These are phyloP conservation scores for Cerastis rubricosa DNA, from an alignment of 2,888 invertebrate genomes.

Conservation along the genomic window DNA sequence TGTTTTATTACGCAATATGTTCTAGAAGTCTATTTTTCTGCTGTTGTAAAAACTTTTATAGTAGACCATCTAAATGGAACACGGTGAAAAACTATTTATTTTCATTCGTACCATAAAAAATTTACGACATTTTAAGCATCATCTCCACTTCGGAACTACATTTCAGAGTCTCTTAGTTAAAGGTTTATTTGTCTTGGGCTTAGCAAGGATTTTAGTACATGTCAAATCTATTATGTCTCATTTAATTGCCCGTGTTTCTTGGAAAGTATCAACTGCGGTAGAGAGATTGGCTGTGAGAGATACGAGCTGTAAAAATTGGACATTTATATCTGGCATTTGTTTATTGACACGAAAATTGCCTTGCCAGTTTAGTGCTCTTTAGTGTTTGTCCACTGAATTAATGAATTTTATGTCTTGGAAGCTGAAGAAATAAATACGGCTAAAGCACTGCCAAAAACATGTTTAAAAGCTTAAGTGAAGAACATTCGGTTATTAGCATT, in stretches of 20 bases:
- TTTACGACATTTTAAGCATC: conserved; percentile 88
- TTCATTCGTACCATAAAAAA: conserved; percentile 84
- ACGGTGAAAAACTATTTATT: conserved; percentile 87
- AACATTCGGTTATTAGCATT: neutral
- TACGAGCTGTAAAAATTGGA: conserved; percentile 74
- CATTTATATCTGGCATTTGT: conserved; percentile 74
- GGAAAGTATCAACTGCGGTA: conserved; percentile 80
- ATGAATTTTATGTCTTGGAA: conserved; percentile 30
- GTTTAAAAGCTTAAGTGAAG: neutral
- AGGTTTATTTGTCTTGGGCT: conserved; percentile 65
- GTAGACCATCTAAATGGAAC: conserved; percentile 83
- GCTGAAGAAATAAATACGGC: conserved; percentile 29
- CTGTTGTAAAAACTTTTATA: conserved; percentile 85
- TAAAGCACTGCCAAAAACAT: neutral
- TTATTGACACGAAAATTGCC: conserved; percentile 68
- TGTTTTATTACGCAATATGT: conserved; percentile 70
- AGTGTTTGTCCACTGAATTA: conserved; percentile 28
- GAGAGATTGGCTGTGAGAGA: conserved; percentile 73
- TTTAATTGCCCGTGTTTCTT: conserved; percentile 70
- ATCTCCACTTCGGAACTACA: conserved; percentile 77
- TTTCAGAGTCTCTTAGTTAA: conserved; percentile 60
- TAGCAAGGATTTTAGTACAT: conserved; percentile 65
- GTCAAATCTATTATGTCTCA: conserved; percentile 69
- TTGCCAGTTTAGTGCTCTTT: conserved; percentile 32
- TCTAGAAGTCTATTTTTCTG: conserved; percentile 79